Evolutionary conservation across 2,888 invertebrate genomes (phyloP).

Genomic region (Dusona sp.): DNA sequence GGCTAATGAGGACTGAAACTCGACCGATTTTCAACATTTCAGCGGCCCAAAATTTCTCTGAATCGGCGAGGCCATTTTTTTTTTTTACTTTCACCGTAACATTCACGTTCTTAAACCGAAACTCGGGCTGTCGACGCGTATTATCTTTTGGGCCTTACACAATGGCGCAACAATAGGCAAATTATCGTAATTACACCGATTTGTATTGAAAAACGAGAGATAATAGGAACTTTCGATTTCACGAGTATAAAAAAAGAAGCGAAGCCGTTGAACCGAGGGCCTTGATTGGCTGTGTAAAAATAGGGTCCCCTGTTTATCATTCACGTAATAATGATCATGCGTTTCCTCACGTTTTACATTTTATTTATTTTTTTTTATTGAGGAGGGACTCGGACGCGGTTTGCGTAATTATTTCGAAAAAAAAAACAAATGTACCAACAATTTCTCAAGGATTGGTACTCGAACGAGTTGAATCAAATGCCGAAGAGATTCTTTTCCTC

Average conservation of each 20-base stretch:
- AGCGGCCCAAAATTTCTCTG: neutral
- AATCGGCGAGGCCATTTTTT: slow-evolving; percentile 17
- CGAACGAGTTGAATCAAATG: slow-evolving; percentile 22
- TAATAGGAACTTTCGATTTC: slow-evolving; percentile 12
- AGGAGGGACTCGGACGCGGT: neutral
- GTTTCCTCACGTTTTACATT: neutral
- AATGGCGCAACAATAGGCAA: neutral
- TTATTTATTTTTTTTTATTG: neutral
- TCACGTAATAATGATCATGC: neutral
- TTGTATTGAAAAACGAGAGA: neutral
- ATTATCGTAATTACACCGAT: slow-evolving; percentile 7
- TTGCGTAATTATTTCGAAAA: neutral
- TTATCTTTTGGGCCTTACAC: neutral
- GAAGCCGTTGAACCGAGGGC: neutral
- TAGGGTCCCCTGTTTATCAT: too few relatives aligned
- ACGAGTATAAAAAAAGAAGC: neutral
- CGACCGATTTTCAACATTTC: neutral
- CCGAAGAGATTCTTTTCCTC: neutral
- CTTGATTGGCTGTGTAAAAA: neutral
- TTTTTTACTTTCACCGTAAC: slow-evolving; percentile 69
- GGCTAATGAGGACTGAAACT: neutral
- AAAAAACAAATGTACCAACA: neutral
- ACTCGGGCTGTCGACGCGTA: slow-evolving; percentile 18
- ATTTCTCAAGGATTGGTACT: slow-evolving; percentile 27
- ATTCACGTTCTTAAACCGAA: slow-evolving; percentile 18